phyloP scores from a whole-genome alignment of 2,797 vertebrate species.

The Cyprinodon diabolis region DNA sequence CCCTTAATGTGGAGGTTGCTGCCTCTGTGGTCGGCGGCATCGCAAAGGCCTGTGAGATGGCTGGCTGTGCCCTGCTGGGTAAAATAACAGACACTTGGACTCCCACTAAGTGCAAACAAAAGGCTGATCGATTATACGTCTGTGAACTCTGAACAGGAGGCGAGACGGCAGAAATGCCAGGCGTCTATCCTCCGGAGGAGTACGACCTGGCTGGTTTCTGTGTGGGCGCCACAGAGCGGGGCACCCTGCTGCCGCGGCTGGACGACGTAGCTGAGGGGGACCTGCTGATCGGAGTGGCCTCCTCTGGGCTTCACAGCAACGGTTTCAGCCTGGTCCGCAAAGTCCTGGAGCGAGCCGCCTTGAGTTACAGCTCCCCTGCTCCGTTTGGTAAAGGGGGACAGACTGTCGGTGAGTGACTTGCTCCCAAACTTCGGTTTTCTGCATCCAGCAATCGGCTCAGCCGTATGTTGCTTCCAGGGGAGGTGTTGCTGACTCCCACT shows the following conservation, averaged over 20 bases:
- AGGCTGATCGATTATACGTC: neutral
- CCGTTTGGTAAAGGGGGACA: constrained; percentile 75
- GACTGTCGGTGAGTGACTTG: constrained; percentile 84
- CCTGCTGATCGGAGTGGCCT: constrained; percentile 87
- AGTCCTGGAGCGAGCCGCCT: constrained; percentile 82
- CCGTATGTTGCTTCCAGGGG: constrained; percentile 75
- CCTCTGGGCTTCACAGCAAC: constrained; percentile 96
- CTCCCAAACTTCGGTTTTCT: neutral
- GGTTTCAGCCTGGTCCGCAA: constrained; percentile 95
- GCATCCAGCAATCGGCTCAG: neutral
- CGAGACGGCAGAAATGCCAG: constrained; percentile 97
- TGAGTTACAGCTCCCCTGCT: constrained; percentile 82
- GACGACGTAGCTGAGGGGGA: constrained; percentile 86
- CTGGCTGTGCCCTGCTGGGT: constrained; percentile 95
- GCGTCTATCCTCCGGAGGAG: constrained; percentile 88
- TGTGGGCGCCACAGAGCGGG: constrained; percentile 89
- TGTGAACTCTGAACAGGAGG: constrained; percentile 79
- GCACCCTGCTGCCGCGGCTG: constrained; percentile 85
- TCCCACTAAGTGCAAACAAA: neutral
- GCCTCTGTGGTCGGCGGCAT: constrained; percentile 87
- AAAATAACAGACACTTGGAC: constrained; percentile 11
- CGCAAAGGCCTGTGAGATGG: constrained; percentile 85
- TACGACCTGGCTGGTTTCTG: constrained; percentile 96
- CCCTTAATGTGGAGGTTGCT: constrained; percentile 84
- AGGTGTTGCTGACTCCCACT: constrained; percentile 90